Conservation (phyloP, 2,797 vertebrate genomes). For the Kryptolebias ocellatus region DNA sequence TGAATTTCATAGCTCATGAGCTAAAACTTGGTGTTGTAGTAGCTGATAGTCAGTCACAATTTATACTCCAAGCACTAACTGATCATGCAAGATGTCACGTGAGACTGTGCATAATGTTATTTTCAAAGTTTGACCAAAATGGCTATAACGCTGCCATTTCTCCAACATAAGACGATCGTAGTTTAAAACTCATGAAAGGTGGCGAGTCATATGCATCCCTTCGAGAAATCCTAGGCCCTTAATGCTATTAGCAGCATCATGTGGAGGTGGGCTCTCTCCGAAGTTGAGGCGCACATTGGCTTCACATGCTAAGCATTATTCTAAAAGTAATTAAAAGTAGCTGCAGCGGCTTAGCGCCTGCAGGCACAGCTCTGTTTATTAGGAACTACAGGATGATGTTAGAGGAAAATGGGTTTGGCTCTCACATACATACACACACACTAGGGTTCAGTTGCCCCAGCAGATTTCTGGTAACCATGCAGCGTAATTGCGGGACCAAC, state of each 20-base stretch:
- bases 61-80: too few species aligned
- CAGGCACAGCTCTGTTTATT: slow-evolving; percentile 74
- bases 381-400: slow-evolving; percentile 70
- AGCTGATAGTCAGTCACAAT: too few species aligned
- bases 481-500: slow-evolving; percentile 70
- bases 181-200: too few species aligned
- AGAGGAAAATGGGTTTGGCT: slow-evolving; percentile 70
- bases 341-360: slow-evolving; percentile 72
- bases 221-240: too few species aligned
- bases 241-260: neutral
- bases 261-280: slow-evolving; percentile 44
- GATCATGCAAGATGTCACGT: too few species aligned
- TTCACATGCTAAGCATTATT: slow-evolving; percentile 77
- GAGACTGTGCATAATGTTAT: too few species aligned
- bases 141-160: too few species aligned
- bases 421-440: slow-evolving; percentile 13
- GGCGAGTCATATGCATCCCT: too few species aligned
- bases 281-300: slow-evolving; percentile 66
- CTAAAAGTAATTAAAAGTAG: slow-evolving; percentile 74
- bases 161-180: too few species aligned
- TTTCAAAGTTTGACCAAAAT: too few species aligned
- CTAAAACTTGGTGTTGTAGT: too few species aligned
- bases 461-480: slow-evolving; percentile 69
- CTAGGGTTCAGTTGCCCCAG: slow-evolving; percentile 54
- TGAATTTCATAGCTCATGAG: too few species aligned